Percentiles rank a stretch among this genome's conserved stretches.
These are phyloP conservation scores for Sphenopsis melanotis DNA, from an alignment of 2,797 vertebrate genomes.

Conservation along the genomic window DNA sequence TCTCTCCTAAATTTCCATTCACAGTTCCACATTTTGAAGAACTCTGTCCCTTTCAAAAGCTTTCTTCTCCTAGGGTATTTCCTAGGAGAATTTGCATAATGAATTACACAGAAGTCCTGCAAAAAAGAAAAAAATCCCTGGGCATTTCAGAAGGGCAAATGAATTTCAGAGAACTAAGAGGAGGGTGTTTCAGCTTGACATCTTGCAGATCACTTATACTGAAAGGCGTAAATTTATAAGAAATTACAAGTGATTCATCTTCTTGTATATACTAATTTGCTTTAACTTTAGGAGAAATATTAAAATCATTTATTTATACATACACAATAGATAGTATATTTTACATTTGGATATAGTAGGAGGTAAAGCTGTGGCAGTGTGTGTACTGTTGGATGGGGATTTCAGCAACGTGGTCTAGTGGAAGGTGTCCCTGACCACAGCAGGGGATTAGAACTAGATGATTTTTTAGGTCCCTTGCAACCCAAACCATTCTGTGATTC, in stretches of 20 bases:
- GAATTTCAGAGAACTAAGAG: not conserved
- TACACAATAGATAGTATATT: not conserved
- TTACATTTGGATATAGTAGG: not conserved
- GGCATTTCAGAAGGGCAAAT: not conserved
- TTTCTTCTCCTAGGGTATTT: not conserved
- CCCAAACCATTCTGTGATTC: not conserved
- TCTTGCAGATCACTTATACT: not conserved
- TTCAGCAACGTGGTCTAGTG: not conserved
- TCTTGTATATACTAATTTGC: not conserved
- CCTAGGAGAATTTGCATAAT: not conserved
- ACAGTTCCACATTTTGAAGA: not conserved
- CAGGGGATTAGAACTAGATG: not conserved
- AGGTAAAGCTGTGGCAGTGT: not conserved
- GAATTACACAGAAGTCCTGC: not conserved
- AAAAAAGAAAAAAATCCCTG: not conserved
- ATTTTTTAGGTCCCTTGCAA: not conserved
- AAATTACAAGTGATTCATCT: not conserved
- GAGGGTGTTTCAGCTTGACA: not conserved
- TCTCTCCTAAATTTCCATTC: not conserved
- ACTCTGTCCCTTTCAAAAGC: not conserved
- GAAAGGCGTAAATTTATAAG: not conserved
- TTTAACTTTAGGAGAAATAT: not conserved
- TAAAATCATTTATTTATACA: not conserved
- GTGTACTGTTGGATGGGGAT: not conserved
- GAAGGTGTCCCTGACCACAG: not conserved